These are phyloP conservation scores for Ictalurus punctatus DNA, from an alignment of 2,113 vertebrate species.

Conservation along the genomic window DNA sequence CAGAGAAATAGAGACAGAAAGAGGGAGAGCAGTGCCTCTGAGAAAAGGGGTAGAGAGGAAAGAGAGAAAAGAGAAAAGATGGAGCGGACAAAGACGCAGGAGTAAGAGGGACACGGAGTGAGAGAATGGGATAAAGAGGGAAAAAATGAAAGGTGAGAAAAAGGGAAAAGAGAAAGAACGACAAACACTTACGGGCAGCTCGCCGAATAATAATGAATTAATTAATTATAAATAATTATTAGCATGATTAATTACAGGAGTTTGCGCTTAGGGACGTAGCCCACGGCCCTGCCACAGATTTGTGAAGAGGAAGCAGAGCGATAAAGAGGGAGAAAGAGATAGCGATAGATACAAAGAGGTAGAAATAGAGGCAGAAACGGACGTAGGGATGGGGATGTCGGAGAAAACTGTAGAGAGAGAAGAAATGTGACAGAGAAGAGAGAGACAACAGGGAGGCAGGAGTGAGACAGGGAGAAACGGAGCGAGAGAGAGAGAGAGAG, in stretches of 20 bases:
- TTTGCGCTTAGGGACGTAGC: not conserved
- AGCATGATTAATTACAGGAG: constrained; percentile 4
- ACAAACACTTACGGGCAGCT: not conserved
- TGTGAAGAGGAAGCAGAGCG: not conserved
- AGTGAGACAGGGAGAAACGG: too few relatives aligned
- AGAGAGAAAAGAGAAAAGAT: not conserved
- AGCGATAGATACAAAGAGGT: not conserved
- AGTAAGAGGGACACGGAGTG: not conserved
- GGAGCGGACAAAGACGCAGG: not conserved
- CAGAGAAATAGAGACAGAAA: not conserved
- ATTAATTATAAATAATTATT: not conserved
- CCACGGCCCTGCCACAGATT: not conserved
- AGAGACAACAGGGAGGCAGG: too few relatives aligned
- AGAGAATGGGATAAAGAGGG: not conserved
- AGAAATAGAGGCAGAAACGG: not conserved
- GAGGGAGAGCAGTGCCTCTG: not conserved
- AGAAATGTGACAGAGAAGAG: constrained; percentile 48
- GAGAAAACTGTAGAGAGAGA: not conserved
- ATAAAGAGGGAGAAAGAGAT: not conserved
- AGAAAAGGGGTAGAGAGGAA: not conserved
- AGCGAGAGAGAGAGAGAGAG: not conserved
- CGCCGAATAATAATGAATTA: not conserved
- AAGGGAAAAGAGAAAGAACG: constrained; percentile 1
- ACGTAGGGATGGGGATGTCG: not conserved
- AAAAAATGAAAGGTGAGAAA: constrained; percentile 28